Conservation (phyloP, 2,797 vertebrate species). For the Thalassophryne amazonica region DNA sequence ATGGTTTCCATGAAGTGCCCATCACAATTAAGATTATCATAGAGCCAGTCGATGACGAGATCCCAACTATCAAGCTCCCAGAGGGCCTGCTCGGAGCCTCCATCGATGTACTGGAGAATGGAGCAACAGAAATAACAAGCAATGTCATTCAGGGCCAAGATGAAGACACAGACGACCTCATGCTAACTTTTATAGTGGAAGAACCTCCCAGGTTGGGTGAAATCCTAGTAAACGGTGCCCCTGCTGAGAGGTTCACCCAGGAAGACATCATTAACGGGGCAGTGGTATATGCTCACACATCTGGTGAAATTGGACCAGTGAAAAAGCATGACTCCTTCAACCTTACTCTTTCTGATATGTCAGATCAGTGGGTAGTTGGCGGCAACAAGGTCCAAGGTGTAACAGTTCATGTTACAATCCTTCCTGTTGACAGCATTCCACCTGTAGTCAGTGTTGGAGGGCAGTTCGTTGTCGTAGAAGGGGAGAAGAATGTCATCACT, state of each 20-base stretch:
- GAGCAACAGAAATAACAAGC: slow-evolving; percentile 82
- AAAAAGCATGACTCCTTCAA: slow-evolving; percentile 83
- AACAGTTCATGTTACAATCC: slow-evolving; percentile 81
- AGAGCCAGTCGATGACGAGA: slow-evolving; percentile 79
- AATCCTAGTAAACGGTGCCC: slow-evolving; percentile 79
- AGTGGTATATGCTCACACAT: slow-evolving; percentile 83
- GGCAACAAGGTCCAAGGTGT: slow-evolving; percentile 83
- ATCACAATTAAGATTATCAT: slow-evolving; percentile 79
- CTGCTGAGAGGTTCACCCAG: slow-evolving; percentile 83
- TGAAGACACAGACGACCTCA: slow-evolving; percentile 81
- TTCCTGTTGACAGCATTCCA: slow-evolving; percentile 84
- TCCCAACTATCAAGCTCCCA: slow-evolving; percentile 77
- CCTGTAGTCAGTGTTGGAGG: slow-evolving; percentile 76
- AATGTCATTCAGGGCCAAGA: slow-evolving; percentile 82
- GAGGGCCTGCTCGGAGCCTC: slow-evolving; percentile 72
- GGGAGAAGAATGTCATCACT: slow-evolving; percentile 83
- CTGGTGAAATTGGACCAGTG: slow-evolving; percentile 84
- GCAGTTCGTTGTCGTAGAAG: slow-evolving; percentile 81
- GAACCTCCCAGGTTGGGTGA: slow-evolving; percentile 81
- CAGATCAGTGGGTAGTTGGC: slow-evolving; percentile 80
- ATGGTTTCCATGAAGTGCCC: slow-evolving; percentile 82
- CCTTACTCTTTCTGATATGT: slow-evolving; percentile 83
- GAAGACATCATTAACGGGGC: slow-evolving; percentile 82
- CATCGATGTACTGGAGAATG: slow-evolving; percentile 85
- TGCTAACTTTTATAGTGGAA: slow-evolving; percentile 86